Evolutionary conservation across 2,113 vertebrate genomes (phyloP), one percentile per base, ranked within the genome.

Genomic region (Microtus oregoni): DNA sequence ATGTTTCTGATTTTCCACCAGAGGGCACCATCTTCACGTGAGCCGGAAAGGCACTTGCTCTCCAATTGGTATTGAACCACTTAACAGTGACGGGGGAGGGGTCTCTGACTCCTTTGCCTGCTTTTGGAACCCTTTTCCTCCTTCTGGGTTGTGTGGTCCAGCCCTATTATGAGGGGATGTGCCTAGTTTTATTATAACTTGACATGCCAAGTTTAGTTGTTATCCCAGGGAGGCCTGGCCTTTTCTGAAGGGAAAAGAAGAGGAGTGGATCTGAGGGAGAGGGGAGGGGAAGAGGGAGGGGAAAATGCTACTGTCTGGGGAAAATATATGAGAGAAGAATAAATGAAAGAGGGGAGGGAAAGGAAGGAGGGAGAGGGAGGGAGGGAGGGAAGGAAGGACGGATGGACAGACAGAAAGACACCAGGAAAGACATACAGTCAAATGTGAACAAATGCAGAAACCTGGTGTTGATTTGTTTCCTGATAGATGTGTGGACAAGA

Each of bases 21-120:
- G 97, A 97, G 97, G 94, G 83, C 91, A 93, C 32, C n/a, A 92
- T 95, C 30, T 90, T 44, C 35, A 52, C 67, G 38, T 17, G 75
- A 70, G n/a, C 68, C 6, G 5, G 11, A 68, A 92, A 41, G 52
- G 28, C 10, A 7, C 24, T 52, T 20, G 12, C 3, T 77, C 7
- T 70, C 22, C 4, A 0, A 35, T 75, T 44, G 77, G 17, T 75
- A 2, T 47, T 55, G 15, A 90, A 7, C 4, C n/a, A 63, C 19
- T 17, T 72, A 38, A n/a, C 70, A 72, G 35, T 72, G 35, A 38
- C 2, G 19, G 17, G 30, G 19, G 0, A 1, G 35, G 70, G 3
- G 7, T 22, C 17, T 22, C 70, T 38, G 70, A 72, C 7, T 38
- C 17, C n/a, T 70, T 38, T n/a, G 35, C 35, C 70, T n/a, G 17